A percentile compares a stretch with the other conserved stretches of the same genome.
phyloP scores from a whole-genome alignment of 2,888 invertebrate genomes.

The Patella depressa region DNA sequence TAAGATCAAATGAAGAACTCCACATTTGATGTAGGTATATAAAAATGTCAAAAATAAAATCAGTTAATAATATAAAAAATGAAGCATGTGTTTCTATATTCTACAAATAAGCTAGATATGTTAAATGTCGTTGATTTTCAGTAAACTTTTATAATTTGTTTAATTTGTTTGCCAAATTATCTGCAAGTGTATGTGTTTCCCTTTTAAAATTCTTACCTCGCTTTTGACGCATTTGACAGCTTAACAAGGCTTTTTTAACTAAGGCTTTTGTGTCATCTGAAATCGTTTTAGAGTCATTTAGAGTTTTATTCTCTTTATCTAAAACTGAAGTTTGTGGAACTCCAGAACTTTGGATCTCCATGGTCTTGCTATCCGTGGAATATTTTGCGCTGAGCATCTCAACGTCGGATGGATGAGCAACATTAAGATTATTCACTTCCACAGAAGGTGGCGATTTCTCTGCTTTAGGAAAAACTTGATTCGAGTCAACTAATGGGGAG shows the following conservation, averaged over 20 bases:
- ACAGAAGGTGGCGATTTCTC: slow-evolving; percentile 41
- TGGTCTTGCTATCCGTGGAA: slow-evolving; percentile 35
- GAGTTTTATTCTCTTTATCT: slow-evolving; percentile 18
- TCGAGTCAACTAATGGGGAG: neutral
- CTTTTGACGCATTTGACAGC: slow-evolving; percentile 48
- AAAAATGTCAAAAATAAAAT: no score
- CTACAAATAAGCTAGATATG: no score
- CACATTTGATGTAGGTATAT: no score
- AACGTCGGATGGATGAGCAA: slow-evolving; percentile 47
- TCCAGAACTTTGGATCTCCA: slow-evolving; percentile 45
- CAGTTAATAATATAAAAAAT: no score
- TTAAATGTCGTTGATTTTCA: no score
- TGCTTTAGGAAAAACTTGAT: neutral
- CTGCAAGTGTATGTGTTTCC: no score
- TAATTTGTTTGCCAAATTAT: no score
- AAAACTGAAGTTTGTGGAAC: slow-evolving; percentile 26
- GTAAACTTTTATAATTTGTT: no score
- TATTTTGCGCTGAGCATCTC: slow-evolving; percentile 67
- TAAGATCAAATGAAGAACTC: no score
- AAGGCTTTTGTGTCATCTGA: slow-evolving; percentile 62
- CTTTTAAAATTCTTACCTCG: slow-evolving; percentile 40
- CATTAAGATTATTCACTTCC: slow-evolving; percentile 35
- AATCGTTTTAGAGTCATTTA: slow-evolving; percentile 52
- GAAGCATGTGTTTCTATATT: no score
- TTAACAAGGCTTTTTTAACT: slow-evolving; percentile 63